Conservation (phyloP, 2,113 vertebrate species). For the Otolemur garnettii region DNA sequence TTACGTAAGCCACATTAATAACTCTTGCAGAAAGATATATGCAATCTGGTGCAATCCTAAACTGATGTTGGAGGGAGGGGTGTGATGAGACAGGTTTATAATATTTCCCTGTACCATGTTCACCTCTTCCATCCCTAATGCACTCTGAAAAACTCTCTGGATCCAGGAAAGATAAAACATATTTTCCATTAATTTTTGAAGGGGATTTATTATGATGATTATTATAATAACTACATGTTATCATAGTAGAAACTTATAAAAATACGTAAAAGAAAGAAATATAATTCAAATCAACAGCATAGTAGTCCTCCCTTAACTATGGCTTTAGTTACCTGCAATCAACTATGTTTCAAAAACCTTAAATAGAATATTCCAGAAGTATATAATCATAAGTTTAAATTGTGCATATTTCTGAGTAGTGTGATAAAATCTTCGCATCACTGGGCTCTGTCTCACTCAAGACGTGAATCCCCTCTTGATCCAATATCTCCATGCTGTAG, state of each 20-base stretch:
- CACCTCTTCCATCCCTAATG: not conserved
- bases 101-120: not conserved
- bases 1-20: not conserved
- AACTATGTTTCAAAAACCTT: not conserved
- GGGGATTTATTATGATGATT: not conserved
- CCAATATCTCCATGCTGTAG: not conserved
- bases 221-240: not conserved
- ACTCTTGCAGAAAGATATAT: not conserved
- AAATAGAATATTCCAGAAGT: not conserved
- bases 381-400: not conserved
- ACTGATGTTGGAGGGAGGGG: not conserved
- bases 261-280: constrained; percentile 4
- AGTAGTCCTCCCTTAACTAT: not conserved
- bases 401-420: not conserved
- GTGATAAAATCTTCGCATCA: not conserved
- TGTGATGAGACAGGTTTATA: not conserved
- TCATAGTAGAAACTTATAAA: not conserved
- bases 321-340: not conserved
- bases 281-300: not conserved
- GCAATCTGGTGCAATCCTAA: not conserved
- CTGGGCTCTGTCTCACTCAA: not conserved
- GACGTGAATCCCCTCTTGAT: not conserved
- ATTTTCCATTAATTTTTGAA: not conserved
- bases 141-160: not conserved
- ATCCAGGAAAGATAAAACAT: constrained; percentile 9